phyloP scores from a whole-genome alignment of 2,888 invertebrate genomes.

The Eupithecia abbreviata region DNA sequence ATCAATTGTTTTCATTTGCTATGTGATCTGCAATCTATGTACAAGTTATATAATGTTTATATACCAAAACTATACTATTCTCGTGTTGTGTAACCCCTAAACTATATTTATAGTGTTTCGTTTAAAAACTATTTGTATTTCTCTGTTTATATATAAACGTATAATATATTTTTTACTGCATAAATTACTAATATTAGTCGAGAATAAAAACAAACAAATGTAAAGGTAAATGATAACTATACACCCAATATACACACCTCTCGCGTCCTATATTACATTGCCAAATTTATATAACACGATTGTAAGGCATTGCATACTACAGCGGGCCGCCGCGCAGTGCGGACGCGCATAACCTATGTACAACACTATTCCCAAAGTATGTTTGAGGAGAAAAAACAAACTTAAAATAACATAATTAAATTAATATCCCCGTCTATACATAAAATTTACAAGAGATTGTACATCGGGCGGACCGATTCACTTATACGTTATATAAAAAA shows the following conservation, averaged over 20 bases:
- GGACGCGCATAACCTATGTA: constrained; percentile 56
- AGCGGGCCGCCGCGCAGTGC: constrained; percentile 40
- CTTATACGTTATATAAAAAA: constrained; percentile 60
- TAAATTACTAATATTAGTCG: constrained; percentile 82
- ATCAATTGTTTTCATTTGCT: constrained; percentile 78
- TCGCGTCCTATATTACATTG: constrained; percentile 77
- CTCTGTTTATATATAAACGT: constrained; percentile 76
- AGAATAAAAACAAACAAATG: constrained; percentile 69
- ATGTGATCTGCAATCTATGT: constrained; percentile 76
- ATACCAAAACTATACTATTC: constrained; percentile 82
- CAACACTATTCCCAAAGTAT: constrained; percentile 52
- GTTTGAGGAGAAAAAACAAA: constrained; percentile 68
- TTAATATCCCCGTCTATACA: constrained; percentile 82
- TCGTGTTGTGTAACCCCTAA: constrained; percentile 79
- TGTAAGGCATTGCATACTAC: constrained; percentile 78
- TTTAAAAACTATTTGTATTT: constrained; percentile 81
- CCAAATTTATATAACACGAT: constrained; percentile 65
- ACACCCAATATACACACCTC: constrained; percentile 82
- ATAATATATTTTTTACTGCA: constrained; percentile 78
- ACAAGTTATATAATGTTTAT: constrained; percentile 80
- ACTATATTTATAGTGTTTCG: constrained; percentile 80
- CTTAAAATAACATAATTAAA: constrained; percentile 75
- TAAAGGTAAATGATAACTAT: constrained; percentile 77
- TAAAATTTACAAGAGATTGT: constrained; percentile 81
- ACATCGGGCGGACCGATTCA: constrained; percentile 69